phyloP scores from a whole-genome alignment of 2,113 vertebrate species.

The Lichenostomus cassidix region DNA sequence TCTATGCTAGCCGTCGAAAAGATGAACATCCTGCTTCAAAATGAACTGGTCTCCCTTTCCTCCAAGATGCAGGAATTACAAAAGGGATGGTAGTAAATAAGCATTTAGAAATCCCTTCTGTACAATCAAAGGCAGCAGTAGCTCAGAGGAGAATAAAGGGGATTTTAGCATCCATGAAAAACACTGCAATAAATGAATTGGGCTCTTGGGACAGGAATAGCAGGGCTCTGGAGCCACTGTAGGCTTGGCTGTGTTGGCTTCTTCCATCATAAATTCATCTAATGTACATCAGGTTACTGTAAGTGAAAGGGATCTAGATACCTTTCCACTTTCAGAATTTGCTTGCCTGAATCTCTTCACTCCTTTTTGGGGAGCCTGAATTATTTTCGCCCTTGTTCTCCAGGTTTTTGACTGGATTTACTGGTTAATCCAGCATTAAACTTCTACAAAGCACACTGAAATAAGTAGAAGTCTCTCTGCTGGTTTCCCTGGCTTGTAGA shows the following conservation, averaged over 20 bases:
- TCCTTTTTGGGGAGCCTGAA: background rate
- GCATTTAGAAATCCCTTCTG: constrained; percentile 51
- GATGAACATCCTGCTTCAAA: constrained; percentile 43
- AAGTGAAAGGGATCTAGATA: background rate
- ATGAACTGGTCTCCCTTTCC: constrained; percentile 26
- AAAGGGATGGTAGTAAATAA: constrained; percentile 31
- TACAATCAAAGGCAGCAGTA: constrained; percentile 26
- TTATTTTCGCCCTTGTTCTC: background rate
- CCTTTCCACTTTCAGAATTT: background rate
- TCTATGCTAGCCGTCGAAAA: background rate
- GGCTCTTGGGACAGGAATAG: background rate
- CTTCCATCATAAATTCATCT: background rate
- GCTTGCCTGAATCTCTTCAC: background rate
- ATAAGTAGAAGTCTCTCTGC: background rate
- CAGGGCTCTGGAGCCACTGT: background rate
- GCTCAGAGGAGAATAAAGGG: constrained; percentile 16
- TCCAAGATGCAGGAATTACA: constrained; percentile 19
- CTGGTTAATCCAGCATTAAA: background rate
- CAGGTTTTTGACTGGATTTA: background rate
- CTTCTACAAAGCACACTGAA: background rate
- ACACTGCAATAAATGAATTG: background rate
- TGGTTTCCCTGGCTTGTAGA: background rate
- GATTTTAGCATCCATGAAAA: constrained; percentile 37
- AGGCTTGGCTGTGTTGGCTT: background rate
- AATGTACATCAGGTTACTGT: background rate